Evolutionary conservation across 2,797 vertebrate genomes (phyloP), one percentile per base, ranked within the genome.

Genomic region (Sebastes vulpes): DNA sequence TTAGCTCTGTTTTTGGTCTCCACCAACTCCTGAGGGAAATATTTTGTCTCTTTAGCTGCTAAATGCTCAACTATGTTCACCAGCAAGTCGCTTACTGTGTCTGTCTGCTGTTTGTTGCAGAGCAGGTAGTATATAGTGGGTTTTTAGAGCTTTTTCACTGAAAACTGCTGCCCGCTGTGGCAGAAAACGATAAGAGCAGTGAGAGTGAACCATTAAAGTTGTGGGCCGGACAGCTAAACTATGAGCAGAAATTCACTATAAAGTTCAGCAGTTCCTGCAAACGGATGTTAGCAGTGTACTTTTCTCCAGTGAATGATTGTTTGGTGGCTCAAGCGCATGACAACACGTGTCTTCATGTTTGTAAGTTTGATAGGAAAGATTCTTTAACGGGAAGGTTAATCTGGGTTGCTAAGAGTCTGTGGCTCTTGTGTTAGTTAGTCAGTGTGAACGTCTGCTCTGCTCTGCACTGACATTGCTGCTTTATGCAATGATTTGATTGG

Each of bases 61-160:
- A 46, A 46, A 46, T 46, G 42, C 0, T 46, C 14, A 16, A 46
- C 42, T 46, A 18, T 46, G 42, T 46, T 46, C 16, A 46, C 16
- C 42, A 18, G 16, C 16, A 18, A 18, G 16, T 18, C 6, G 6
- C 42, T 46, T 0, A 46, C 16, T 46, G 42, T 46, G 16, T 46
- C 42, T 46, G 6, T 46, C 42, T 46, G 42, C 16, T 16, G 42
- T 46, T 16, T 46, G 16, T 46, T 46, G 42, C 42, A 18, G 42
- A 46, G 0, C 16, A 46, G 16, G 14, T 46, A 46, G 42, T 18
- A 46, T 46, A 46, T 0, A 18, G 0, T 46, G 42, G 6, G 16
- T 46, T 46, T 46, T 46, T 46, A 16, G 42, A 0, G 42, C 42
- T 16, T 18, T 18, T 46, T 46, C 16, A 0, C 46, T 50, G 8